These are phyloP conservation scores for Rotaria sp. DNA, from an alignment of 2,888 invertebrate species.

Conservation along the genomic window DNA sequence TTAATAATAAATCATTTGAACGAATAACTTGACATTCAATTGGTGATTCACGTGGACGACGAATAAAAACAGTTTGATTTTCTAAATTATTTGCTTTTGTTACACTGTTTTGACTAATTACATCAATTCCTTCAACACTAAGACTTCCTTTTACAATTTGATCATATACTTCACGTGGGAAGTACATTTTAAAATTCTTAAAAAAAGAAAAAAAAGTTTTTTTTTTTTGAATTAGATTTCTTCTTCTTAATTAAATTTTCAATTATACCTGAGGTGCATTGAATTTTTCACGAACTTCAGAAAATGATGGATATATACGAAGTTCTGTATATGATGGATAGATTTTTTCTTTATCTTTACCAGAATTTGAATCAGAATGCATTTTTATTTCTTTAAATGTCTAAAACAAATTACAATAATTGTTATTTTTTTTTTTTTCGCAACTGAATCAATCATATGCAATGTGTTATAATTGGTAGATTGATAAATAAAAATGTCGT, in stretches of 20 bases:
- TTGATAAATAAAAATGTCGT: no score
- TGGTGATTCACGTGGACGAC: background rate
- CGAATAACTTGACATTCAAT: slow-evolving; percentile 20
- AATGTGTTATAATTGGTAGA: no score
- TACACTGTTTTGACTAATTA: background rate
- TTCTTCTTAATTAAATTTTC: background rate
- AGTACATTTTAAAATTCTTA: slow-evolving; percentile 10
- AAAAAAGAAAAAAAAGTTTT: background rate
- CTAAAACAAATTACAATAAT: no score
- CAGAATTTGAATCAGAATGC: background rate
- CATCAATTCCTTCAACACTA: background rate
- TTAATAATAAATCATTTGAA: background rate
- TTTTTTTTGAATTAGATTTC: no score
- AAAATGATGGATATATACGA: slow-evolving; percentile 30
- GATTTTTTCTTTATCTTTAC: background rate
- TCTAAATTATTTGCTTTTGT: slow-evolving; percentile 30
- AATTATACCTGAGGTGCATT: background rate
- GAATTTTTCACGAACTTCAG: slow-evolving; percentile 24
- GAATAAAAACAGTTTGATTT: slow-evolving; percentile 5
- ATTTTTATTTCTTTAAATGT: no score
- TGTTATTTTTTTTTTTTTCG: no score
- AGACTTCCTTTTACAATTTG: slow-evolving; percentile 13
- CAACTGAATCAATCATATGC: no score
- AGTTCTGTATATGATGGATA: slow-evolving; percentile 5
- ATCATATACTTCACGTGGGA: slow-evolving; percentile 26